A percentile compares a stretch with the other conserved stretches of the same genome.
phyloP scores from a whole-genome alignment of 1,140 invertebrate genomes.

The Microplitis demolitor region DNA sequence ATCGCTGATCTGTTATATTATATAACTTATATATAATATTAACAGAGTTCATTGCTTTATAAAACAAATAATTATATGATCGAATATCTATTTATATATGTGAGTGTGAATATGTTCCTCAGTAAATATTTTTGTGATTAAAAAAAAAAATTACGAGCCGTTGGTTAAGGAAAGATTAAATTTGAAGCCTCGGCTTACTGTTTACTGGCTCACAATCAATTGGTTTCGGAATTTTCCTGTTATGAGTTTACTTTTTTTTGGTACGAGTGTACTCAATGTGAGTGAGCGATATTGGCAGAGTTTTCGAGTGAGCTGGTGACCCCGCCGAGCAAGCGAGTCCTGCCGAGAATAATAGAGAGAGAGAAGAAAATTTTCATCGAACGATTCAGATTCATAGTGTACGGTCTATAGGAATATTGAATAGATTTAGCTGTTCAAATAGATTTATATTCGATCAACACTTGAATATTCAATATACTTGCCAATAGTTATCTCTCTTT shows the following conservation, averaged over 20 bases:
- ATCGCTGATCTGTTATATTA: too few relatives aligned
- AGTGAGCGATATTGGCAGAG: constrained; percentile 7
- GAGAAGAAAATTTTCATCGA: too few relatives aligned
- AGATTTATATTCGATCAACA: not conserved
- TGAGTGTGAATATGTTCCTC: too few relatives aligned
- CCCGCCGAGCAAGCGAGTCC: not conserved
- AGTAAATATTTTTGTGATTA: too few relatives aligned
- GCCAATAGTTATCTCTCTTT: not conserved
- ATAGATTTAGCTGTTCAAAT: not conserved
- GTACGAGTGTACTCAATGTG: not conserved
- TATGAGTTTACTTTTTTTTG: not conserved
- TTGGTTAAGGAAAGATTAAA: too few relatives aligned
- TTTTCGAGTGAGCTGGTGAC: constrained; percentile 6
- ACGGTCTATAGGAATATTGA: not conserved
- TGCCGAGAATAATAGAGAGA: not conserved
- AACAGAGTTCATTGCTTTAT: too few relatives aligned
- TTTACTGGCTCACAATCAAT: not conserved
- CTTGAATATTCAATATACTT: constrained; percentile 13
- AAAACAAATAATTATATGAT: too few relatives aligned
- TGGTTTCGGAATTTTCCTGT: not conserved
- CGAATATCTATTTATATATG: too few relatives aligned
- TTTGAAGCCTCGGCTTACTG: not conserved
- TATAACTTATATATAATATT: too few relatives aligned
- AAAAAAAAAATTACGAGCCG: too few relatives aligned
- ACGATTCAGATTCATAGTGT: too few relatives aligned